Percentiles rank a stretch among this genome's conserved stretches.
These are phyloP conservation scores for Raja brachyura DNA, from an alignment of 2,113 vertebrate species.

Conservation along the genomic window DNA sequence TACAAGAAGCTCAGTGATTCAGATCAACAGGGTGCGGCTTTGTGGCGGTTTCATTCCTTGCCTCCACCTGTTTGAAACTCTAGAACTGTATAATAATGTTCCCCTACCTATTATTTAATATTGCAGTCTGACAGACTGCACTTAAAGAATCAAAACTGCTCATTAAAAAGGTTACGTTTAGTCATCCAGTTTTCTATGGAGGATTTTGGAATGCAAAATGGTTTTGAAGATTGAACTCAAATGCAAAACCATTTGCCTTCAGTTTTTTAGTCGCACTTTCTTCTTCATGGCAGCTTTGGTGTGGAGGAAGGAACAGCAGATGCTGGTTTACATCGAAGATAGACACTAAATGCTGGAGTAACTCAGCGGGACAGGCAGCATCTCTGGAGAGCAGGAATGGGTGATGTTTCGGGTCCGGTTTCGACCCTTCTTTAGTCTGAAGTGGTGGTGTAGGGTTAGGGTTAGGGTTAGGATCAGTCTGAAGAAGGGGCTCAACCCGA, in stretches of 20 bases:
- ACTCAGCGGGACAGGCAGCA: no score
- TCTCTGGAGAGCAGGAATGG: no score
- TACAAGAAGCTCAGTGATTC: conserved; percentile 4
- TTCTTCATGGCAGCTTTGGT: not conserved
- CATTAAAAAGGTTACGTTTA: not conserved
- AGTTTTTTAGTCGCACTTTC: not conserved
- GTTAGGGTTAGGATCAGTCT: no score
- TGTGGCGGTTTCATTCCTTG: not conserved
- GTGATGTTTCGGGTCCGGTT: no score
- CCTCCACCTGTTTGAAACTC: not conserved
- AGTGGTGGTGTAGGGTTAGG: no score
- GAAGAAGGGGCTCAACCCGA: no score
- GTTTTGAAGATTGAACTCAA: not conserved
- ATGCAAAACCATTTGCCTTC: not conserved
- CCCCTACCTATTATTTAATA: not conserved
- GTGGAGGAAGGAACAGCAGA: no score
- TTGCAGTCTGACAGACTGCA: not conserved
- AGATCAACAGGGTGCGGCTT: not conserved
- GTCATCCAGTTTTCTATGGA: not conserved
- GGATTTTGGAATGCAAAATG: not conserved
- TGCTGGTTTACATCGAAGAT: no score
- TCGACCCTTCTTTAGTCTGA: no score
- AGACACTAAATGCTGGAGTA: no score
- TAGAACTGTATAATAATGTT: not conserved
- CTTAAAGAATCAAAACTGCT: not conserved